phyloP scores from a whole-genome alignment of 2,797 vertebrate genomes.

The Pteronotus mesoamericanus region DNA sequence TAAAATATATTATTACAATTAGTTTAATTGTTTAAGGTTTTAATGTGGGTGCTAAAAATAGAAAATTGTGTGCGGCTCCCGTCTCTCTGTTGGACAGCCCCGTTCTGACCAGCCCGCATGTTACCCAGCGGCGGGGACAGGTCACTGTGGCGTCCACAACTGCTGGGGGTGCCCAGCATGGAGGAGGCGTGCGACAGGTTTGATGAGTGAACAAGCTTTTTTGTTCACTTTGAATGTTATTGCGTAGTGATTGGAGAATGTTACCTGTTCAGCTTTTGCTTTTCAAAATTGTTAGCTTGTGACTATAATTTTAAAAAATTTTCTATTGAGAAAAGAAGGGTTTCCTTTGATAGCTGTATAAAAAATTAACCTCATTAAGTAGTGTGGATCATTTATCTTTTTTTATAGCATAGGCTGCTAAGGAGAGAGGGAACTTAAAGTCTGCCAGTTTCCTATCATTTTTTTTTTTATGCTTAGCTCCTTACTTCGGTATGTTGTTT shows the following conservation, averaged over 20 bases:
- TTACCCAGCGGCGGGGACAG: neutral
- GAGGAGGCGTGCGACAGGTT: neutral
- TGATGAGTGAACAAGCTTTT: neutral
- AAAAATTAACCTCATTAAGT: neutral
- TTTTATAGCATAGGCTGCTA: neutral
- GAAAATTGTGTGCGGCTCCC: neutral
- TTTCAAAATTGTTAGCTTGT: neutral
- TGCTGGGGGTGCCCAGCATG: neutral
- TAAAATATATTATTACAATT: neutral
- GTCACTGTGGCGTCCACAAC: neutral
- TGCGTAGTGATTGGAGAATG: neutral
- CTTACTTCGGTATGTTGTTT: neutral
- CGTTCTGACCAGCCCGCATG: neutral
- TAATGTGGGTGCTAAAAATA: neutral
- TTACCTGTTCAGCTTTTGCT: neutral
- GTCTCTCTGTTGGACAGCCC: neutral
- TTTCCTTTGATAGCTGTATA: neutral
- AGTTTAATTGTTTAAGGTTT: neutral
- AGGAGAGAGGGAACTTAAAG: neutral
- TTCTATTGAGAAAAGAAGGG: neutral
- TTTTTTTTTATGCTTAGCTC: neutral
- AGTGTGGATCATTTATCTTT: neutral
- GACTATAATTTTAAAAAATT: neutral
- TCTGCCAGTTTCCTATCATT: neutral
- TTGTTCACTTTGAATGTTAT: neutral